Conservation (phyloP, 2,113 vertebrate species). For the Aldabrachelys gigantea region DNA sequence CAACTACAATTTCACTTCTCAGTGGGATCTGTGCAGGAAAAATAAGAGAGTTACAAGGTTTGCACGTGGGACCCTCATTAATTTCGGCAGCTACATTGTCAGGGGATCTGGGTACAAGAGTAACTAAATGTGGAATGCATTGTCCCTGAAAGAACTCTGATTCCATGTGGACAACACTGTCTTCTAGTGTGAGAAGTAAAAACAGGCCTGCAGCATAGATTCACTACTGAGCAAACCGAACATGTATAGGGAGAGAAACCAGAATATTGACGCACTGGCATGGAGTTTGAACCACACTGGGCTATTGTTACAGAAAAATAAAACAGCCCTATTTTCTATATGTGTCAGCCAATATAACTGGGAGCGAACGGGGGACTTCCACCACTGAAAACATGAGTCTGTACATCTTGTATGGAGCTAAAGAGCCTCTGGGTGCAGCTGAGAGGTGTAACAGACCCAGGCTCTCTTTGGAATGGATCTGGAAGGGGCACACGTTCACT, state of each 20-base stretch:
- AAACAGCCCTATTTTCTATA: neutral
- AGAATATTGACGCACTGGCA: neutral
- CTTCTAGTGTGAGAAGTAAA: neutral
- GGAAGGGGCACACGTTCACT: neutral
- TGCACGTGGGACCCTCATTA: neutral
- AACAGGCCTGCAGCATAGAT: neutral
- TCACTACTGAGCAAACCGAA: neutral
- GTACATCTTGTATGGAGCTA: neutral
- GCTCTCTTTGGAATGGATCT: neutral
- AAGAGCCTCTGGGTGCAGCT: neutral
- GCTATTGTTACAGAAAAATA: neutral
- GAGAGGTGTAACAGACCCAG: neutral
- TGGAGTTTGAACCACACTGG: neutral
- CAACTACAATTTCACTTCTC: neutral
- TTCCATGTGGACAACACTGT: neutral
- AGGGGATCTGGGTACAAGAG: neutral
- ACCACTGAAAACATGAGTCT: neutral
- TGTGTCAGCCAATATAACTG: neutral
- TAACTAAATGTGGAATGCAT: neutral
- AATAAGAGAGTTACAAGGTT: neutral
- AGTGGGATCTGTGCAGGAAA: rapidly evolving
- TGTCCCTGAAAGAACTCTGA: neutral
- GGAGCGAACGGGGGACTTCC: neutral
- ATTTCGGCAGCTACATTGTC: rapidly evolving
- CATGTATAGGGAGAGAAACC: neutral